Conservation (phyloP, 2,797 vertebrate genomes). For the Rhinoraja longicauda region DNA sequence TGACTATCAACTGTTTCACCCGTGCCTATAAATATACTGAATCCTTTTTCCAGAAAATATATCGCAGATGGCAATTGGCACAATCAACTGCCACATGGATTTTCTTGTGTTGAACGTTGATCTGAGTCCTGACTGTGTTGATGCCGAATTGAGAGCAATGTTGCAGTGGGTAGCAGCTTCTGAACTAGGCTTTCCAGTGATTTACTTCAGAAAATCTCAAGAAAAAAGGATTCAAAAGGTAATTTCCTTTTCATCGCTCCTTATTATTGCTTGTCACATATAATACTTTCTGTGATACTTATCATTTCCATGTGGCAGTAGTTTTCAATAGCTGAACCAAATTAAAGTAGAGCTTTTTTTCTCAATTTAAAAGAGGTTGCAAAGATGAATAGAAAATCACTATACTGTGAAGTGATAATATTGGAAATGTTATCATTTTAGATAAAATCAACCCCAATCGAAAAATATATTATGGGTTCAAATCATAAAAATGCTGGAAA, state of each 20-base stretch:
- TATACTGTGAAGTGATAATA: background rate
- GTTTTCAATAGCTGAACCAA: background rate
- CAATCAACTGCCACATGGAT: slow-evolving; percentile 61
- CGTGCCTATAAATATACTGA: background rate
- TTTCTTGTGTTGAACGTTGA: slow-evolving; percentile 87
- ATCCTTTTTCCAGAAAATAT: slow-evolving; percentile 58
- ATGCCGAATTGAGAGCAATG: slow-evolving; percentile 73
- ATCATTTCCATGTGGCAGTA: background rate
- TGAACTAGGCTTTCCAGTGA: slow-evolving; percentile 78
- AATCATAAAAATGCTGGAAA: no score
- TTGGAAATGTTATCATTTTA: background rate
- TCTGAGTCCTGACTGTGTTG: slow-evolving; percentile 71
- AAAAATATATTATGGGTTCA: background rate
- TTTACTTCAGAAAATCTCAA: slow-evolving; percentile 86
- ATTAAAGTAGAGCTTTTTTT: background rate
- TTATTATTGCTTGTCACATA: background rate
- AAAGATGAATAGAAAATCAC: background rate
- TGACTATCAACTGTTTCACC: background rate
- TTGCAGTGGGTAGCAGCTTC: slow-evolving; percentile 96
- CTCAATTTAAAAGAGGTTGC: background rate
- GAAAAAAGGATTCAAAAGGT: slow-evolving; percentile 80
- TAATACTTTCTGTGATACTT: background rate
- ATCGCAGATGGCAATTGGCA: slow-evolving; percentile 55
- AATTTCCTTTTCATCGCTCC: slow-evolving; percentile 32
- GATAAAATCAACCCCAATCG: background rate